Evolutionary conservation across 1,140 invertebrate genomes (phyloP).

Genomic region (Drosophila dunni): DNA sequence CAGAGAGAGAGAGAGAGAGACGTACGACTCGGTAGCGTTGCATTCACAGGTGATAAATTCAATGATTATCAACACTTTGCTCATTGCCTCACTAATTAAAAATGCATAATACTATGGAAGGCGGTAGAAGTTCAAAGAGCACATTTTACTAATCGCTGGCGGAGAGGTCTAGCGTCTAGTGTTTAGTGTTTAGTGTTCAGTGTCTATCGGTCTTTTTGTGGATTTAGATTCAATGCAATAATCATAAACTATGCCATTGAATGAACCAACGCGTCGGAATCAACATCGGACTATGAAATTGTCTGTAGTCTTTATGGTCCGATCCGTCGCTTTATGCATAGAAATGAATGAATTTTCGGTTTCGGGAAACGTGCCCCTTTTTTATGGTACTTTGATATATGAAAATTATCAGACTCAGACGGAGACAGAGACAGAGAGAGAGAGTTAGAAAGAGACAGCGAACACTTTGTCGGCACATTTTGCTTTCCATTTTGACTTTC

Average conservation of each 20-base stretch:
- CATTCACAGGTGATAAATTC: slow-evolving; percentile 79
- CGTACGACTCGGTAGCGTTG: slow-evolving; percentile 42
- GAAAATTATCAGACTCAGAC: slow-evolving; percentile 62
- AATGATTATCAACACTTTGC: slow-evolving; percentile 74
- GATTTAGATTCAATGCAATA: slow-evolving; percentile 63
- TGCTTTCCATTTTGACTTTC: slow-evolving; percentile 53
- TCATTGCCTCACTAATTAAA: slow-evolving; percentile 66
- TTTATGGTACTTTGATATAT: slow-evolving; percentile 78
- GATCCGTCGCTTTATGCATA: slow-evolving; percentile 59
- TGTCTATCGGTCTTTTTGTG: slow-evolving; percentile 33
- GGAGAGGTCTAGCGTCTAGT: slow-evolving; percentile 34
- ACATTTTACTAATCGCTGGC: slow-evolving; percentile 61
- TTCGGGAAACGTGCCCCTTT: slow-evolving; percentile 66
- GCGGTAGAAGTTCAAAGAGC: slow-evolving; percentile 66
- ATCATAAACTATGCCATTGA: slow-evolving; percentile 74
- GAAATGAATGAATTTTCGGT: slow-evolving; percentile 63
- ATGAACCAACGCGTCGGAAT: slow-evolving; percentile 25
- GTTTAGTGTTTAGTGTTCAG: slow-evolving; percentile 6
- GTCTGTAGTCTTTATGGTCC: slow-evolving; percentile 70
- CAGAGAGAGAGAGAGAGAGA: not conserved
- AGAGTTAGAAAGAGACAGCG: slow-evolving; percentile 3
- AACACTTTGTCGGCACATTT: slow-evolving; percentile 74
- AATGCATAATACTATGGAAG: slow-evolving; percentile 63
- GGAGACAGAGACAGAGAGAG: slow-evolving; percentile 10
- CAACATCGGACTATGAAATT: slow-evolving; percentile 62